Base-by-base conservation (phyloP, 2,888 invertebrate genomes). In the Parochlus steinenii region DNA sequence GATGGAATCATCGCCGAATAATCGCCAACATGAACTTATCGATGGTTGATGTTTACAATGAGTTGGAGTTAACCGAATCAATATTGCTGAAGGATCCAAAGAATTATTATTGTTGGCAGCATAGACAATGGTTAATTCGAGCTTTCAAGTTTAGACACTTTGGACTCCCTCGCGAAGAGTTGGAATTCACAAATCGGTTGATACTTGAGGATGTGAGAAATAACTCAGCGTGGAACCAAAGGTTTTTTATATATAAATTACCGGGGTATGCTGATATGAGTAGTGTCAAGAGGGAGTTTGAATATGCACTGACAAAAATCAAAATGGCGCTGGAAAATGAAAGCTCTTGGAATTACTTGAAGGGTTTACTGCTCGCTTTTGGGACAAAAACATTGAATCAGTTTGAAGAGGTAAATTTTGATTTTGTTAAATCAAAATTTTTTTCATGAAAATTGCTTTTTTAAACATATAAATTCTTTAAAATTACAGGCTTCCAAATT, bases 21-120 rank as follows among this genome's bases (percentile, higher is more conserved):
- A 69, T 98, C 36, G 81, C 97, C 1, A 87, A 92, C 7, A 11
- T 15, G 11, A 33, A 33, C 14, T n/a, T 33, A 51, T 80, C 76
- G 79, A 59, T 85, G 31, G 71, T 79, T 46, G 83, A 86, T 54
- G 69, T 81, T 0, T 62, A 71, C 6, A 64, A 71, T 40, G 97
- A 98, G 55, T 62, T 95, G 35, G 63, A 70, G 32, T 69, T 98
- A 40, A 93, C 90, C 1, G 72, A 74, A 44, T 64, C 65, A 41
- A 76, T 92, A 33, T 63, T 99, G 19, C 55, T 66, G 29, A 71
- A 75, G 45, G 98, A 99, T 59, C 76, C 89, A 3, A 99, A 99
- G 59, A 98, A 99, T 61, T 99, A 99, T 59, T 98, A 98, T 57
- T 95, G 95, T 0, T 98, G 98, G 98, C 95, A 98, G 57, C 90